Evolutionary conservation across 2,888 invertebrate genomes (phyloP), one percentile per base, ranked within the genome.

Genomic region (Acrobasis consociella): DNA sequence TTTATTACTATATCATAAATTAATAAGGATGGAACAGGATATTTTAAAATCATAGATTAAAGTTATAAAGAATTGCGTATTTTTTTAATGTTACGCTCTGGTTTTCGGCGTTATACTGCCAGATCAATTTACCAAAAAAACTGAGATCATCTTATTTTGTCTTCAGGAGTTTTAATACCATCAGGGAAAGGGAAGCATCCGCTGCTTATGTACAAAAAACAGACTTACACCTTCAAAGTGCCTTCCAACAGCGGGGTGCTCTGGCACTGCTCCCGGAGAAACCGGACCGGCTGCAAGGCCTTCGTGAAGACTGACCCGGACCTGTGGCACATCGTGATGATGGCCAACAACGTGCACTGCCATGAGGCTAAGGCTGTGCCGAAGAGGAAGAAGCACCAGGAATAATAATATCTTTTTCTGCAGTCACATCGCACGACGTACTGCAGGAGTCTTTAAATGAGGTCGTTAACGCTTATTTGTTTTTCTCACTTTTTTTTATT

Each of bases 151-250:
- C 9, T n/a, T 13, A 37, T 58, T 60, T 10, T 64, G 42, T 52
- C 46, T 39, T 22, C 80, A 88, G 88, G 77, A 8, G 59, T 74
- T 9, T 77, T 87, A 1, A 74, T 88, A 53, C 88, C 86, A 9
- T 87, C 87, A 3, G 85, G 85, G 0, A 86, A 84, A 72, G 87
- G 88, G 0, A 86, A 85, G 60, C 82, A 87, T 63, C 89, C 88
- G 0, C 71, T 86, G 3, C 71, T 89, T 2, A 71, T 85, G 64
- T 86, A 83, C 73, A 83, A 79, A 52, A 78, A 82, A 64, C 75
- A 75, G 59, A 85, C 87, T 0, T 87, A 81, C 70, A 83, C 81
- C 0, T 86, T 77, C 71, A 87, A 87, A 67, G 80, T 83, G 2
- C 65, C 77, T 1, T 87, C 87, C 8, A 67, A 69, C 11, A 71